Evolutionary conservation across 2,113 vertebrate genomes (phyloP), one percentile per base, ranked within the genome.

Genomic region (Prolemur simus): DNA sequence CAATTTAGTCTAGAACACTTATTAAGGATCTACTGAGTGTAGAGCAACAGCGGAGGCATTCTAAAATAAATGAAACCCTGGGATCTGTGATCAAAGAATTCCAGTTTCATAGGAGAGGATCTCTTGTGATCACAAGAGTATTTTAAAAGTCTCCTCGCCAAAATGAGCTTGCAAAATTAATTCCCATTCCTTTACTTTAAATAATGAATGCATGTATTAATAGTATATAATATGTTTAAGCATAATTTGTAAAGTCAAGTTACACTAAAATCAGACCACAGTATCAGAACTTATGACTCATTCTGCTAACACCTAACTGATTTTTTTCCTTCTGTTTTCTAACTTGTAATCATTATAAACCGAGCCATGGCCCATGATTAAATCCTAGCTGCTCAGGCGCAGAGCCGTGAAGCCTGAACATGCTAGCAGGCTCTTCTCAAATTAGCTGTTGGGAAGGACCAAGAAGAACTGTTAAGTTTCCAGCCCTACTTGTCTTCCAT

Each of bases 341-440:
- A 80, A 68, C 71, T 84, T 95, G 34, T 89, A 86, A 94, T 96
- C 77, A 69, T 91, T 60, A 14, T 25, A 89, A 69, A 32, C 71
- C 54, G 90, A 78, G 37, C 32, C 63, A 25, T 49, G 27, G 3
- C 8, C 15, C 82, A 4, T 86, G 60, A 39, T 84, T 95, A 87
- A 96, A 54, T 68, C 60, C 54, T 60, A 88, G 83, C 69, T 66
- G 25, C 68, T 47, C 52, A 60, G 82, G 39, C 71, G n/a, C 32
- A 76, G 39, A 18, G 13, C 6, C 2, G 34, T 34, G 34, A 82
- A 63, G 39, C 12, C 34, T n/a, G 29, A 49, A 56, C 8, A 3
- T 15, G 49, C 18, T 76, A 45, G 47, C 7, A 45, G 77, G 29
- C 18, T 23, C 8, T 77, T 82, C 87, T 93, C 32, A 64, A 87